phyloP scores from a whole-genome alignment of 2,797 vertebrate genomes.

The Tauraco hartlaubi region DNA sequence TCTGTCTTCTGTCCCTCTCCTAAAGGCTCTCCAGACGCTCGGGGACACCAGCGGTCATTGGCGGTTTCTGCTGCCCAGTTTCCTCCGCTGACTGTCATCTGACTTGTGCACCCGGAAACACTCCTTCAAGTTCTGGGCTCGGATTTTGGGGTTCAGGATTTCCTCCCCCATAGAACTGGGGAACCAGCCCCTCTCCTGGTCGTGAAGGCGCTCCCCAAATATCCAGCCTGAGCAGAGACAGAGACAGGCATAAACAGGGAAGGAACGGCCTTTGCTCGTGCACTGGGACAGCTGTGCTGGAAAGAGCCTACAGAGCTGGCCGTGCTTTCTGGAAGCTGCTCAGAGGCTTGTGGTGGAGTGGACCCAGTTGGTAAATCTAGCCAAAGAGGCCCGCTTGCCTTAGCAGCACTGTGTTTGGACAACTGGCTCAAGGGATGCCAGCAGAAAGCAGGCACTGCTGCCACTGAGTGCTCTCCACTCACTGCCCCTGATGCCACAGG shows the following conservation, averaged over 20 bases:
- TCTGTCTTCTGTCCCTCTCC: not conserved
- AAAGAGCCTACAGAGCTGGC: not conserved
- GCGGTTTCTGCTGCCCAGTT: conserved; percentile 84
- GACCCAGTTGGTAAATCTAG: not conserved
- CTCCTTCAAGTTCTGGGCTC: conserved; percentile 93
- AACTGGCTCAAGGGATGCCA: not conserved
- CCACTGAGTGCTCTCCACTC: rapidly evolving
- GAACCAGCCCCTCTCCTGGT: conserved; percentile 97
- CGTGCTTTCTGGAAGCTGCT: not conserved
- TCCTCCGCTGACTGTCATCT: conserved; percentile 86
- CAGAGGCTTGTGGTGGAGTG: not conserved
- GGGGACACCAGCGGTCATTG: conserved; percentile 63
- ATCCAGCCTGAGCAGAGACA: conserved; percentile 88
- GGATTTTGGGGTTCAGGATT: conserved; percentile 92
- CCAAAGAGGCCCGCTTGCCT: not conserved
- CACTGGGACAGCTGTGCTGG: not conserved
- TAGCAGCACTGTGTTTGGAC: not conserved
- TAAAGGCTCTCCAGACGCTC: not conserved
- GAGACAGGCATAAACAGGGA: not conserved
- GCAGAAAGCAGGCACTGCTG: not conserved
- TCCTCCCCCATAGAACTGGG: conserved; percentile 92
- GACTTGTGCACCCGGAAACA: conserved; percentile 92
- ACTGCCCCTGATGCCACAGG: not conserved
- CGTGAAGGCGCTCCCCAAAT: conserved; percentile 94
- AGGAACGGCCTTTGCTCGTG: not conserved